phyloP scores from a whole-genome alignment of 2,113 vertebrate genomes.

The Melanerpes formicivorus region DNA sequence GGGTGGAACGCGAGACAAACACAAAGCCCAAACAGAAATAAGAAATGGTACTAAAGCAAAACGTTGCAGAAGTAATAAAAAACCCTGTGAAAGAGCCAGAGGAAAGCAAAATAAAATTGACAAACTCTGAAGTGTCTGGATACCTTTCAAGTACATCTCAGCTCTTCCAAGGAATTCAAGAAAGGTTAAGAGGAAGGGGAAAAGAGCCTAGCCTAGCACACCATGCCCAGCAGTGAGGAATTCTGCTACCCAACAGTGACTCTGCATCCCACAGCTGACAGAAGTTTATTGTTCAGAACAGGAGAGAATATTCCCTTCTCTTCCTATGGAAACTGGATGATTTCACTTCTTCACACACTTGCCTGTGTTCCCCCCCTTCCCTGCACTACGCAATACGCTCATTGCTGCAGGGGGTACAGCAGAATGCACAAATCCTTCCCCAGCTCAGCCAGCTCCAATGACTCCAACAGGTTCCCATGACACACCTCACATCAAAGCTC shows the following conservation, averaged over 20 bases:
- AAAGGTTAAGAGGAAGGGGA: not conserved
- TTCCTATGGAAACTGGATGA: fast-evolving
- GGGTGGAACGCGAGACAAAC: no score
- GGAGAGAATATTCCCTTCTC: not conserved
- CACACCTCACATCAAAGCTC: not conserved
- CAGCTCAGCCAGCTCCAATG: not conserved
- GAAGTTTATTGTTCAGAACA: not conserved
- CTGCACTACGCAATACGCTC: not conserved
- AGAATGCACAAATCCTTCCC: not conserved
- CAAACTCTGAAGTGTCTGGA: not conserved
- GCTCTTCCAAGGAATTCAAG: not conserved
- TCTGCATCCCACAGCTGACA: not conserved
- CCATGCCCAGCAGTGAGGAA: not conserved
- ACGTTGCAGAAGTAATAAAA: not conserved
- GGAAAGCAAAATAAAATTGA: not conserved
- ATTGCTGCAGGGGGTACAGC: fast-evolving
- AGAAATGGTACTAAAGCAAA: not conserved
- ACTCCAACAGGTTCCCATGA: not conserved
- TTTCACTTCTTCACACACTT: not conserved
- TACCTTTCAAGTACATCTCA: not conserved
- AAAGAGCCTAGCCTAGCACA: not conserved
- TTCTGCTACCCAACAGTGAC: not conserved
- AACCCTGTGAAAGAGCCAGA: not conserved
- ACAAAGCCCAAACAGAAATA: not conserved
- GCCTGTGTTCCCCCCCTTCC: not conserved